phyloP scores from a whole-genome alignment of 2,797 vertebrate species.

The Sebastes iracundus region DNA sequence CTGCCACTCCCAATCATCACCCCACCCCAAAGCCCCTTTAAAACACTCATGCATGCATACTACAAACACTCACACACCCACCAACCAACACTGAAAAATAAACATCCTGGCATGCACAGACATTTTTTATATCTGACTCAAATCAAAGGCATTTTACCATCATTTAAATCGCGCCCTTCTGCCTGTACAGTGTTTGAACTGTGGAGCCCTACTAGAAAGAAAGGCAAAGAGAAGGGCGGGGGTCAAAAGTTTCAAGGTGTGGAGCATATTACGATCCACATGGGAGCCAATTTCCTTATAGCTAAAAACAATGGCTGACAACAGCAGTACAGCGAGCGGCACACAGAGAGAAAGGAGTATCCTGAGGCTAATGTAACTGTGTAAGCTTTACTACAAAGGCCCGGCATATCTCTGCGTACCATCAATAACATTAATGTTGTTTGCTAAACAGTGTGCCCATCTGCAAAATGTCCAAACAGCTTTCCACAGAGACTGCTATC shows the following conservation, averaged over 20 bases:
- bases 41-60: conserved; percentile 17
- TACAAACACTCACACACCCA: conserved; percentile 49
- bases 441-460: conserved; percentile 3
- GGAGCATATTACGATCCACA: conserved; percentile 3
- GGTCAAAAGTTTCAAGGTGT: conserved; percentile 23
- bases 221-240: not conserved
- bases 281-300: not conserved
- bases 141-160: conserved; percentile 38
- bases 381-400: not conserved
- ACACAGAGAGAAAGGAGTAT: not conserved
- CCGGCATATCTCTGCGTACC: not conserved
- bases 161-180: conserved; percentile 18
- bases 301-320: not conserved
- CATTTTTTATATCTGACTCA: conserved; percentile 34
- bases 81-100: conserved; percentile 24
- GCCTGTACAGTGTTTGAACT: not conserved
- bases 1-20: conserved; percentile 39
- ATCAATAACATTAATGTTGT: conserved; percentile 21
- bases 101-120: conserved; percentile 34
- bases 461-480: not conserved
- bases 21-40: conserved; percentile 40
- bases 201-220: not conserved
- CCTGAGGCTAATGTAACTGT: not conserved
- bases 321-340: not conserved
- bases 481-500: not conserved